phyloP scores from a whole-genome alignment of 2,888 invertebrate species.

The Dioctria linearis region DNA sequence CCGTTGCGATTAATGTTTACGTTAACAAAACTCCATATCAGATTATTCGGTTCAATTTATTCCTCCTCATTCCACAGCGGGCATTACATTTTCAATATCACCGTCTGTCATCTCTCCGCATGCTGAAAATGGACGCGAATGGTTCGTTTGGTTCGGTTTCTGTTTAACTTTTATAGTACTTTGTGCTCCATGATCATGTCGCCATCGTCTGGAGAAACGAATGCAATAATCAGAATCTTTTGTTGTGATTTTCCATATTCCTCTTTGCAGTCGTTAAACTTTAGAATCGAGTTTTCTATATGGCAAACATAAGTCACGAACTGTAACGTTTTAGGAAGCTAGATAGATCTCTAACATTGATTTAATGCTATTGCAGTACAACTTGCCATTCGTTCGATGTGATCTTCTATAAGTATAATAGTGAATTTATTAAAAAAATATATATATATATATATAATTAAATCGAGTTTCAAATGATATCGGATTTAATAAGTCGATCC shows the following conservation, averaged over 20 bases:
- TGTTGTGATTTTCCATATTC: constrained; percentile 49
- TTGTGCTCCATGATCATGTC: constrained; percentile 30
- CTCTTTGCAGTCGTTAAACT: constrained; percentile 24
- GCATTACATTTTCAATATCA: constrained; percentile 56
- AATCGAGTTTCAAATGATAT: background rate
- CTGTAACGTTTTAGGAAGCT: constrained; percentile 26
- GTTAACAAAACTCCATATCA: constrained; percentile 46
- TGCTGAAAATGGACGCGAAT: constrained; percentile 33
- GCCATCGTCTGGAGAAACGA: constrained; percentile 36
- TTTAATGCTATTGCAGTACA: constrained; percentile 14
- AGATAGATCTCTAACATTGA: constrained; percentile 9
- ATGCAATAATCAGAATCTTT: constrained; percentile 45
- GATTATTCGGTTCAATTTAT: constrained; percentile 44
- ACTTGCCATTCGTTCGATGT: background rate
- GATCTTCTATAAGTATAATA: background rate
- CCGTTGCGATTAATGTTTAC: constrained; percentile 44
- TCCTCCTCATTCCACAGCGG: constrained; percentile 49
- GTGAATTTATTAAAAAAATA: too few relatives aligned
- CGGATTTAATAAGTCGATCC: background rate
- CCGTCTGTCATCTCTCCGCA: constrained; percentile 55
- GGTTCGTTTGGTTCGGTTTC: background rate
- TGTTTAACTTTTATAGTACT: background rate
- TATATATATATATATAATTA: background rate
- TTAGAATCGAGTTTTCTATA: background rate
- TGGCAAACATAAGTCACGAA: constrained; percentile 47